A percentile compares a stretch with the other conserved stretches of the same genome.
Evolutionary conservation across 2,888 invertebrate genomes (phyloP).

Genomic region (Lysandra bellargus): DNA sequence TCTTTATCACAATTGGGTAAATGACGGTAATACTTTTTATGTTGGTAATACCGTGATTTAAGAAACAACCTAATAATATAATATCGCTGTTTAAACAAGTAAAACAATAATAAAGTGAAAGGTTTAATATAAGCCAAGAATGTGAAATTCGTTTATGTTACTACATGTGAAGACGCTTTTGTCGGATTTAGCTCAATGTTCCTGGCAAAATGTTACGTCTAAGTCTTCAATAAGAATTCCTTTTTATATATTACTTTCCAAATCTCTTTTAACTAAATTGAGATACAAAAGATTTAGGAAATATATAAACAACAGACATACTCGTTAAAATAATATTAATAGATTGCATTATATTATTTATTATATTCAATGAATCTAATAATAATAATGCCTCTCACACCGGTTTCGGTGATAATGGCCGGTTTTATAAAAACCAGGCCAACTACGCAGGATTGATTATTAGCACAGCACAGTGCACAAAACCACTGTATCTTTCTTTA

Average conservation of each 20-base stretch:
- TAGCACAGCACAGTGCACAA: too few relatives aligned
- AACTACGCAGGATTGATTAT: too few relatives aligned
- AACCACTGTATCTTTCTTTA: too few relatives aligned
- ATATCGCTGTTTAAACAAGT: neutral
- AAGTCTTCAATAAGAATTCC: constrained; percentile 29
- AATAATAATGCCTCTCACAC: too few relatives aligned
- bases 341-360: too few relatives aligned
- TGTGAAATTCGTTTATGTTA: constrained; percentile 29
- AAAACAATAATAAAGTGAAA: neutral
- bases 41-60: neutral
- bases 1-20: too few relatives aligned
- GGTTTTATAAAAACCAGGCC: too few relatives aligned
- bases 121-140: constrained; percentile 13
- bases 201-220: constrained; percentile 21
- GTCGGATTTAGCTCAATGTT: constrained; percentile 32
- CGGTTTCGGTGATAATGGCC: too few relatives aligned
- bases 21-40: too few relatives aligned
- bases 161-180: constrained; percentile 29
- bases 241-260: constrained; percentile 18
- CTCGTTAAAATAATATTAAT: too few relatives aligned
- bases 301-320: neutral
- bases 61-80: neutral
- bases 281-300: neutral
- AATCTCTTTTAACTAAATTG: constrained; percentile 26
- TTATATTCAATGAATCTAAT: too few relatives aligned